Evolutionary conservation across 2,113 vertebrate species (phyloP).

Genomic region (Podarcis raffonei): DNA sequence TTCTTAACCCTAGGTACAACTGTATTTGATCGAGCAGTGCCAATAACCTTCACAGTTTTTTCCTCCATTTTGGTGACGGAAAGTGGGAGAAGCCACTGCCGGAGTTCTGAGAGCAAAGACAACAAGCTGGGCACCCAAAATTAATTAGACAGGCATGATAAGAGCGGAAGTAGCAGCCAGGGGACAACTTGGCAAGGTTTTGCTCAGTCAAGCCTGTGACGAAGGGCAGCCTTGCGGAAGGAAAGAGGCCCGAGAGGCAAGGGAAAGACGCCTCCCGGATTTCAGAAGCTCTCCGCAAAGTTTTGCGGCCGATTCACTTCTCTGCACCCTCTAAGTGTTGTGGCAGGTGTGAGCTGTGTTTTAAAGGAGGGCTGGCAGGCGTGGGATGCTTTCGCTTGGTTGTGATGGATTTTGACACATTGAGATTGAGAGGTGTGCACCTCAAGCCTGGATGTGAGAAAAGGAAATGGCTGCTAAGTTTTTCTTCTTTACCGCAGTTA

Average conservation of each 20-base stretch:
- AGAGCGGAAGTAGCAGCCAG: constrained; percentile 59
- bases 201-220: constrained; percentile 60
- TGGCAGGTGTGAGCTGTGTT: not conserved
- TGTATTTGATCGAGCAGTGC: constrained; percentile 5
- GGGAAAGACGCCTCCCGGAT: constrained; percentile 26
- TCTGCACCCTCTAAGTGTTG: not conserved
- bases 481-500: no score
- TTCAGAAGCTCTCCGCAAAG: not conserved
- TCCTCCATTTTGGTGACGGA: constrained; percentile 27
- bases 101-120: constrained; percentile 42
- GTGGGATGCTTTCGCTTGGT: not conserved
- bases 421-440: no score
- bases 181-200: constrained; percentile 54
- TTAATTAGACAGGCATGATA: constrained; percentile 62
- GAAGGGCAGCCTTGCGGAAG: constrained; percentile 67
- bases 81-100: constrained; percentile 30
- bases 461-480: not conserved
- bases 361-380: not conserved
- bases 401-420: no score
- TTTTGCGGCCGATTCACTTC: constrained; percentile 30
- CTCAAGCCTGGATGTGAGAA: not conserved
- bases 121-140: not conserved
- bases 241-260: constrained; percentile 58
- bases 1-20: no score
- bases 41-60: constrained; percentile 41